Base-by-base conservation (phyloP, 1,140 invertebrate genomes). In the Drosophila sproati region DNA sequence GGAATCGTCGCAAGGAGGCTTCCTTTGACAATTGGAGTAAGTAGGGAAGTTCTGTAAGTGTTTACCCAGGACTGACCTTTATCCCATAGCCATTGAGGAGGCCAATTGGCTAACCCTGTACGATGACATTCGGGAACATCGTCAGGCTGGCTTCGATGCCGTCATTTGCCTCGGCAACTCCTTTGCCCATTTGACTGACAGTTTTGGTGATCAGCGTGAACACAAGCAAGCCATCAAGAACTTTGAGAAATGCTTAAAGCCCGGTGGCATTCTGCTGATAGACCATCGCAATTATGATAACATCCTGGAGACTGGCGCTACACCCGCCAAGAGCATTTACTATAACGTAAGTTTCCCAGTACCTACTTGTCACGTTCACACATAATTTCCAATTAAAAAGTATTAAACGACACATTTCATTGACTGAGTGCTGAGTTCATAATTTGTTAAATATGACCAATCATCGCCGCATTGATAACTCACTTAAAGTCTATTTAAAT, bases 271-370 rank as follows among this genome's bases (percentile, higher is more conserved):
- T 29, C 92, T 98, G 20, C 88, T 98, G 20, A 97, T 98, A 61
- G 97, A 98, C 92, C 97, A 98, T 83, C 95, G 97, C 79, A 98
- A 98, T 92, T 98, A 97, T 75, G 97, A 98, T 86, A 94, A 96
- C 48, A 97, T 97, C 64, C 94, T 98, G 37, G 94, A 95, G 48
- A 94, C 93, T 20, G 96, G 97, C 1, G 92, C 93, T 6, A 96
- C 96, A 1, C 96, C 97, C 2, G 93, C 95, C 5, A 96, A 97
- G 89, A 97, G 96, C 77, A 95, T 98, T 82, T 98, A 98, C 93
- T 98, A 98, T 82, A 97, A 97, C 91, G 97, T 97, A 94, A 96
- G 95, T 94, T 57, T 4, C 63, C 12, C 28, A 20, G 28, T 52
- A 3, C 2, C 37, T 39, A 20, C 20, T 20, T 1, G 20, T 8